Evolutionary conservation across 2,888 invertebrate genomes (phyloP).

Genomic region (Drosophila heteroneura): DNA sequence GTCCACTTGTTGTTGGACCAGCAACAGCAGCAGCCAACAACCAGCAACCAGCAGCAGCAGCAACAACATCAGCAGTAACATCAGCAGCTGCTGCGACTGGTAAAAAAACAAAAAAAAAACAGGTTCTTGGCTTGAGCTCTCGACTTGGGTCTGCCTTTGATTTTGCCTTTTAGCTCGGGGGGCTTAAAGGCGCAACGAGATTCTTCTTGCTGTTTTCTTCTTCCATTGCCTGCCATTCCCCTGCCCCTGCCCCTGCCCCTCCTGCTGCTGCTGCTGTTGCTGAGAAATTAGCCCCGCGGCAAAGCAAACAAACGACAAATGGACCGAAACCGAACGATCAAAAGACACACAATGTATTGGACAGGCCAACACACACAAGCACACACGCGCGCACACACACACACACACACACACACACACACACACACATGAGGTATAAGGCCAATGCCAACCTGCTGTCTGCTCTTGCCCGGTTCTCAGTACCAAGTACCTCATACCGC

Average conservation of each 20-base stretch:
- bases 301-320: conserved; percentile 81
- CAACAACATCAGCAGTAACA: conserved; percentile 42
- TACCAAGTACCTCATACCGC: conserved; percentile 17
- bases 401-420: conserved; percentile 3
- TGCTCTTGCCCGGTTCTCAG: conserved; percentile 17
- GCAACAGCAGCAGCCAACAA: conserved; percentile 43
- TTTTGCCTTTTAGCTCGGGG: conserved; percentile 36
- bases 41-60: conserved; percentile 22
- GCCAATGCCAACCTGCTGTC: conserved; percentile 38
- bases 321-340: conserved; percentile 82
- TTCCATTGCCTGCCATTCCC: conserved; percentile 8
- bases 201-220: conserved; percentile 59
- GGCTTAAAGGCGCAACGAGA: conserved; percentile 64
- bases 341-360: conserved; percentile 75
- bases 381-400: conserved; percentile 17
- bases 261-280: conserved; percentile 26
- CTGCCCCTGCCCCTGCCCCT: conserved; percentile 2
- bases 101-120: conserved; percentile 32
- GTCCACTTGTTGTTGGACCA: conserved; percentile 74
- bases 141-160: conserved; percentile 28
- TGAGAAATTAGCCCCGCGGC: conserved; percentile 79
- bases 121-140: conserved; percentile 46
- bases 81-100: conserved; percentile 44
- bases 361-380: conserved; percentile 39
- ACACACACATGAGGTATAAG: background rate